phyloP scores from a whole-genome alignment of 2,888 invertebrate species.

The Volucella inflata region DNA sequence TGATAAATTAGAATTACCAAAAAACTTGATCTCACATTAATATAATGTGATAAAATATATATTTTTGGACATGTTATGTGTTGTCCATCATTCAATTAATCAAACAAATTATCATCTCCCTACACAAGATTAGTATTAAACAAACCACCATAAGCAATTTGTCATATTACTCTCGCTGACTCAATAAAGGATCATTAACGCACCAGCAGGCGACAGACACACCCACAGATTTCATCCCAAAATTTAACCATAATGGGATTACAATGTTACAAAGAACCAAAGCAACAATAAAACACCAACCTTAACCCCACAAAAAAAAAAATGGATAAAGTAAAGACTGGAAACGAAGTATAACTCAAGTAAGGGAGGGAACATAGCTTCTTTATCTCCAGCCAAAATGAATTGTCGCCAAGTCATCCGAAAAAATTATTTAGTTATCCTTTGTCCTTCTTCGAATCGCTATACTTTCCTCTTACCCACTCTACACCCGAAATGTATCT shows the following conservation, averaged over 20 bases:
- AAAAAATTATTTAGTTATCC: constrained; percentile 74
- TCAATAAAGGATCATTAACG: constrained; percentile 73
- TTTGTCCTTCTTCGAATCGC: constrained; percentile 52
- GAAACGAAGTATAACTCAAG: constrained; percentile 50
- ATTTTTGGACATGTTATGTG: not conserved
- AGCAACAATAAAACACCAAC: constrained; percentile 50
- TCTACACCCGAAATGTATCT: constrained; percentile 52
- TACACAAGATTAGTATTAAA: constrained; percentile 20
- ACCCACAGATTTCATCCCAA: constrained; percentile 76
- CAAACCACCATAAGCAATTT: constrained; percentile 64
- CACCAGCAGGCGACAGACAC: constrained; percentile 67
- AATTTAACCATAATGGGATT: constrained; percentile 77
- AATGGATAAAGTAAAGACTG: constrained; percentile 1
- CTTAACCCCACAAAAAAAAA: constrained; percentile 60
- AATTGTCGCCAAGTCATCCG: constrained; percentile 69
- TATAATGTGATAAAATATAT: too few relatives aligned
- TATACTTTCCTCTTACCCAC: constrained; percentile 45
- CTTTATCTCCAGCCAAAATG: constrained; percentile 44
- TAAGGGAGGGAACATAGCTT: constrained; percentile 43
- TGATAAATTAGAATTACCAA: too few relatives aligned
- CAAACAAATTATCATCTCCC: constrained; percentile 64
- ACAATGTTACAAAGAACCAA: constrained; percentile 66
- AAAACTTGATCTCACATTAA: too few relatives aligned
- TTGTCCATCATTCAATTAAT: constrained; percentile 55
- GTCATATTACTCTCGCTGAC: constrained; percentile 65